phyloP scores from a whole-genome alignment of 2,797 vertebrate genomes.

The Acanthurus lineatus region DNA sequence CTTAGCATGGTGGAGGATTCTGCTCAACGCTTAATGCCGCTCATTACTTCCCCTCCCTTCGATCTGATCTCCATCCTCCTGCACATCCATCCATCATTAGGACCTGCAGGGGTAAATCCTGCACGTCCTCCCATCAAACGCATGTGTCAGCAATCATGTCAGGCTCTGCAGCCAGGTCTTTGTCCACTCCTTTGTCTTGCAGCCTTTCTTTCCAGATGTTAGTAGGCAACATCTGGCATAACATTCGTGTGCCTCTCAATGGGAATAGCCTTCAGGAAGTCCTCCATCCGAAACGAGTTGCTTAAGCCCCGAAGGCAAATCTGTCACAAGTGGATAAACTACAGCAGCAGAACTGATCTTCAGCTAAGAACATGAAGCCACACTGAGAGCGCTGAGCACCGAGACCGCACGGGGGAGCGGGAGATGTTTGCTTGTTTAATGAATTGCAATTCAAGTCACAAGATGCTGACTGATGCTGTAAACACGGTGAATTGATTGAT shows the following conservation, averaged over 20 bases:
- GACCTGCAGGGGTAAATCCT: constrained; percentile 10
- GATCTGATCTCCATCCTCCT: constrained; percentile 24
- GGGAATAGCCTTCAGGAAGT: constrained; percentile 29
- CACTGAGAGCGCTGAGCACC: neutral
- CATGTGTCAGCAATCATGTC: constrained; percentile 29
- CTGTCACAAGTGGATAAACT: constrained; percentile 16
- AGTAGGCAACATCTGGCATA: constrained; percentile 32
- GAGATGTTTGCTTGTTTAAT: constrained; percentile 7
- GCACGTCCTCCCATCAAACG: constrained; percentile 17
- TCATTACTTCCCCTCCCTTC: neutral
- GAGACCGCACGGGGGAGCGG: neutral
- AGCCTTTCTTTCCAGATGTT: constrained; percentile 29
- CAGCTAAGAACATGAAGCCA: constrained; percentile 3
- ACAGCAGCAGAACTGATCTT: constrained; percentile 17
- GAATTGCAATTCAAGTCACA: constrained; percentile 17
- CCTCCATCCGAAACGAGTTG: constrained; percentile 25
- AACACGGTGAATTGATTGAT: constrained; percentile 20
- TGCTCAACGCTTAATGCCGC: neutral
- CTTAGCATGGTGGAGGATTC: neutral
- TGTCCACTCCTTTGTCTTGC: constrained; percentile 10
- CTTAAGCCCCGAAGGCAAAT: constrained; percentile 28
- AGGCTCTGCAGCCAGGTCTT: constrained; percentile 13
- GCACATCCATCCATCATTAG: constrained; percentile 17
- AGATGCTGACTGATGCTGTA: constrained; percentile 12
- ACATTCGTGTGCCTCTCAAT: neutral